phyloP scores from a whole-genome alignment of 2,113 vertebrate species.

The Coracopsis vasa region DNA sequence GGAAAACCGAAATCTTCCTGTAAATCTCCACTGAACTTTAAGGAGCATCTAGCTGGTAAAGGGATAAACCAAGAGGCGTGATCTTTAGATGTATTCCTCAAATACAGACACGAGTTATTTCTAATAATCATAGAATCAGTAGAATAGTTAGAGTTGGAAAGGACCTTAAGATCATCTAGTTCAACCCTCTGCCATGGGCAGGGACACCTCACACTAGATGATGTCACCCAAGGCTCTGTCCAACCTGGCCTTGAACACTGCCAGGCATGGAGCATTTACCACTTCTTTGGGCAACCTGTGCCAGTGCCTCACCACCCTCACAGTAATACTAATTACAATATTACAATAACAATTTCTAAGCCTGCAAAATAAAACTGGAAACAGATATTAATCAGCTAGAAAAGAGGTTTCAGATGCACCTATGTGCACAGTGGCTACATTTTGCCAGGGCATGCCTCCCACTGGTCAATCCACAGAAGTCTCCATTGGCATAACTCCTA shows the following conservation, averaged over 20 bases:
- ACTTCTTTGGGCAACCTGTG: not conserved
- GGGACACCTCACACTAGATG: not conserved
- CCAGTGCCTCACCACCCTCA: not conserved
- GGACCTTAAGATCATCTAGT: not conserved
- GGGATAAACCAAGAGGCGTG: not conserved
- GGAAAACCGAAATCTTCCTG: not conserved
- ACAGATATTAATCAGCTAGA: not conserved
- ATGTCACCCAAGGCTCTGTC: not conserved
- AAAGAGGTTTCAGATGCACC: not conserved
- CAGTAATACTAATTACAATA: not conserved
- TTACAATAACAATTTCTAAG: not conserved
- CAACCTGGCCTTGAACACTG: not conserved
- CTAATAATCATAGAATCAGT: not conserved
- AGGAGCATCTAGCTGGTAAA: not conserved
- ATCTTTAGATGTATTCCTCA: not conserved
- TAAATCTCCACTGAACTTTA: not conserved
- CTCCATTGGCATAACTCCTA: not conserved
- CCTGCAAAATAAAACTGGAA: not conserved
- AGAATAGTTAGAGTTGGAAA: not conserved
- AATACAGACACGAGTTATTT: not conserved
- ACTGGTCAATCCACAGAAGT: not conserved
- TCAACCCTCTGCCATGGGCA: not conserved
- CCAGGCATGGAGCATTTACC: not conserved
- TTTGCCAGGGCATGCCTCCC: not conserved
- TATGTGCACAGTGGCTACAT: accelerated